A percentile compares a stretch with the other conserved stretches of the same genome.
phyloP scores from a whole-genome alignment of 2,797 vertebrate genomes.

The Pangasius larnaudii region DNA sequence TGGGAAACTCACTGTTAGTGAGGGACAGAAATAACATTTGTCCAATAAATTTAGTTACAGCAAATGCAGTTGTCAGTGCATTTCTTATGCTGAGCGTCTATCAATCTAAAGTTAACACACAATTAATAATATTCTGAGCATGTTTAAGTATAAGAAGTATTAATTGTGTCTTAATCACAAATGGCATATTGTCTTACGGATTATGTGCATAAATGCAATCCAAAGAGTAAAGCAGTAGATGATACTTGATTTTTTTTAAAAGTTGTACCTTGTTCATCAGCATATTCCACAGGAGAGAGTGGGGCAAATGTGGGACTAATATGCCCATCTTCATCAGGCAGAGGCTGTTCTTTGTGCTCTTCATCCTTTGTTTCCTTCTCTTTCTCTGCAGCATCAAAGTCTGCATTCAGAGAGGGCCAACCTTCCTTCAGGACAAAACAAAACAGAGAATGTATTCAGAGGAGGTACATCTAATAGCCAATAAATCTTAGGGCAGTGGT shows the following conservation, averaged over 20 bases:
- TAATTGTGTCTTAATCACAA: no score
- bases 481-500: not conserved
- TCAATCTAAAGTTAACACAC: not conserved
- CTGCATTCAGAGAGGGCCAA: constrained; percentile 4
- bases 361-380: constrained; percentile 32
- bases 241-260: not conserved
- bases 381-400: constrained; percentile 20
- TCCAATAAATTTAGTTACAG: not conserved
- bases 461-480: not conserved
- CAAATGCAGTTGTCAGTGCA: not conserved
- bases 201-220: not conserved
- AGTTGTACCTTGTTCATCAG: constrained; percentile 73
- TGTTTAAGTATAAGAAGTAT: not conserved
- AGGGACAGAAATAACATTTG: not conserved
- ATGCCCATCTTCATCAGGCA: constrained; percentile 1
- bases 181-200: not conserved
- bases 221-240: not conserved
- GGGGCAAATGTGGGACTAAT: constrained; percentile 18
- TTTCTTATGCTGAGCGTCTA: not conserved
- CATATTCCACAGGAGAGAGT: constrained; percentile 66
- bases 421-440: constrained; percentile 50
- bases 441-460: not conserved
- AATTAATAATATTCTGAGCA: not conserved
- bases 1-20: not conserved
- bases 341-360: constrained; percentile 16